A percentile compares a stretch with the other conserved stretches of the same genome.
Evolutionary conservation across 2,888 invertebrate species (phyloP).

Genomic region (Hypsopygia costalis): DNA sequence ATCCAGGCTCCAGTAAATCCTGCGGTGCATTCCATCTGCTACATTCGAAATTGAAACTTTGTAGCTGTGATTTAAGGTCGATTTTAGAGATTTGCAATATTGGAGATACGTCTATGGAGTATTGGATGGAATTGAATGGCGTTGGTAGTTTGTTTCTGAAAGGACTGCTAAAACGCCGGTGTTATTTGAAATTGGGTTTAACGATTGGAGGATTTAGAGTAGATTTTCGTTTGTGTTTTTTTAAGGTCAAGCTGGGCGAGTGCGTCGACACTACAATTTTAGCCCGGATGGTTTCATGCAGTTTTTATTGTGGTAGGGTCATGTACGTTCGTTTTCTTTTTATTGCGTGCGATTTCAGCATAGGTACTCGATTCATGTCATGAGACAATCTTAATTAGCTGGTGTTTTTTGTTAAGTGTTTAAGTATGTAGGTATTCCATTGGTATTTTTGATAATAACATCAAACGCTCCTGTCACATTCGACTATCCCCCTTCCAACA

Average conservation of each 20-base stretch:
- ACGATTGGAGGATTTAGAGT: conserved; percentile 20
- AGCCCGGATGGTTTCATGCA: conserved; percentile 73
- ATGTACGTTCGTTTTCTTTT: conserved; percentile 53
- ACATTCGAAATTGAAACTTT: conserved; percentile 33
- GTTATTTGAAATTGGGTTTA: conserved; percentile 25
- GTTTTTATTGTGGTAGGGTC: conserved; percentile 78
- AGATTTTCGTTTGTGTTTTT: conserved; percentile 31
- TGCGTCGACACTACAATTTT: conserved; percentile 75
- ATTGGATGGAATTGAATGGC: conserved; percentile 52
- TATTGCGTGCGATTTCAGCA: conserved; percentile 31
- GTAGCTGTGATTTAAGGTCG: conserved; percentile 23
- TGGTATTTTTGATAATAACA: no score
- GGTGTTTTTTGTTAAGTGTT: no score
- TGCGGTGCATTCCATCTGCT: conserved; percentile 27
- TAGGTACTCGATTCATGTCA: conserved; percentile 18
- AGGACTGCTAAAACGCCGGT: conserved; percentile 30
- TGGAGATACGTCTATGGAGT: conserved; percentile 34
- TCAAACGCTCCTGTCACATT: no score
- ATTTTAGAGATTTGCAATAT: conserved; percentile 9
- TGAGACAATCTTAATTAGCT: no score
- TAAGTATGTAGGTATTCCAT: no score
- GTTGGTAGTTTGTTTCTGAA: conserved; percentile 38
- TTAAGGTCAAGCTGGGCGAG: conserved; percentile 51
- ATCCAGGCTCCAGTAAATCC: conserved; percentile 48
- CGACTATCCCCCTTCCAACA: no score